Evolutionary conservation across 2,113 vertebrate genomes (phyloP).

Genomic region (Zosterops hypoxanthus): DNA sequence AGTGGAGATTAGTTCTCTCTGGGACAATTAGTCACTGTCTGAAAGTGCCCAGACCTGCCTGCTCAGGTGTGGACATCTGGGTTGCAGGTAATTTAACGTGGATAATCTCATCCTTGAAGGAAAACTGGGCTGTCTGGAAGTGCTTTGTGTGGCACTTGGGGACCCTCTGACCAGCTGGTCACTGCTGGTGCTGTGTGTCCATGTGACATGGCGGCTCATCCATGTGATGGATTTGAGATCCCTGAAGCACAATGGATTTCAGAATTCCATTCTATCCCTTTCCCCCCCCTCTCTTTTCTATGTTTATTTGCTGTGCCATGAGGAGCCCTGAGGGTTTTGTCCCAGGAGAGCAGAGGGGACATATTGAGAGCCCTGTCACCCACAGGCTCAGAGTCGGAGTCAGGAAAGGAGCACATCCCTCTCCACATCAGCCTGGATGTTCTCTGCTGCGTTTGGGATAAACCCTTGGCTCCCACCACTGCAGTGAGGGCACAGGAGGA

Average conservation of each 20-base stretch:
- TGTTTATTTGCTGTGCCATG: background rate
- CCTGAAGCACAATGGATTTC: background rate
- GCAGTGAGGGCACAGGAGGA: fast-evolving
- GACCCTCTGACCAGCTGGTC: background rate
- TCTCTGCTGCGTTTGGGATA: background rate
- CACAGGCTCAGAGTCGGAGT: background rate
- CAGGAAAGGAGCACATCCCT: background rate
- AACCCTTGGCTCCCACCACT: background rate
- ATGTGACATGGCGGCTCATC: fast-evolving
- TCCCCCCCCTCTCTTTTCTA: background rate
- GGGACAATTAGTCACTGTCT: background rate
- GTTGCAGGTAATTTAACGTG: fast-evolving
- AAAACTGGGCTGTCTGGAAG: background rate
- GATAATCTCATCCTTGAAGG: background rate
- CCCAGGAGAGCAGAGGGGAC: background rate
- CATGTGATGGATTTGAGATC: fast-evolving
- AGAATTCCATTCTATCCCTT: background rate
- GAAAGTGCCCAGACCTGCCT: background rate
- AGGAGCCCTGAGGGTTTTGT: background rate
- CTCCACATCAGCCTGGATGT: background rate
- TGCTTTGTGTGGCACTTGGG: background rate
- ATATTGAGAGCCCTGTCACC: background rate
- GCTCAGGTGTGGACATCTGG: background rate
- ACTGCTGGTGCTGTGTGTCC: background rate
- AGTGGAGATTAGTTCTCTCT: background rate